Evolutionary conservation across 53 echinoderm and acorn worm genomes (phyloP).

Genomic region (Holothuria scabra): DNA sequence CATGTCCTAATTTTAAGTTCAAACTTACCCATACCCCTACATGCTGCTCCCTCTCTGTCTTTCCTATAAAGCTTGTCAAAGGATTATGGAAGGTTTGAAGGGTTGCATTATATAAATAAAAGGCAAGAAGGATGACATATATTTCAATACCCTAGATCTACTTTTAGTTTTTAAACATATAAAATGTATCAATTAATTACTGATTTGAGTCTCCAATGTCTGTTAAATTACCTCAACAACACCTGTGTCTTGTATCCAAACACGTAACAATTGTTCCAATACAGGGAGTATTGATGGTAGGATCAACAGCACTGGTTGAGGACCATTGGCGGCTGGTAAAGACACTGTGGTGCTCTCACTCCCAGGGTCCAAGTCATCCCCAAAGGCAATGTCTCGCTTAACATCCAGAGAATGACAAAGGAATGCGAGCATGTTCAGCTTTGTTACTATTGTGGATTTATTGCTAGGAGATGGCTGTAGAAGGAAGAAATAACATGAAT

Average conservation of each 20-base stretch:
- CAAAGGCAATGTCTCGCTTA: conserved; percentile 74
- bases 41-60: conserved; percentile 60
- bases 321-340: conserved; percentile 55
- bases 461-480: conserved; percentile 80
- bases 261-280: conserved; percentile 79
- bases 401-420: conserved; percentile 91
- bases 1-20: no score
- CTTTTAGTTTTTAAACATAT: no score
- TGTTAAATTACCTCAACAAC: conserved; percentile 78
- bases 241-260: conserved; percentile 89
- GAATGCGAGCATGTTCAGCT: conserved; percentile 91
- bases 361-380: conserved; percentile 56
- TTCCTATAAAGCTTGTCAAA: no score
- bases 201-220: neutral
- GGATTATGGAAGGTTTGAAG: no score
- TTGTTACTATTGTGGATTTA: conserved; percentile 84
- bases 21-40: neutral
- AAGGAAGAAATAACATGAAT: neutral
- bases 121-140: no score
- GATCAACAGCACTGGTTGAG: conserved; percentile 89
- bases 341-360: conserved; percentile 47
- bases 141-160: no score
- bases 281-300: conserved; percentile 90
- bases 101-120: no score
- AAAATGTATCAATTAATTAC: no score